Conservation (phyloP, 2,797 vertebrate genomes). For the Aphelocoma californica region DNA sequence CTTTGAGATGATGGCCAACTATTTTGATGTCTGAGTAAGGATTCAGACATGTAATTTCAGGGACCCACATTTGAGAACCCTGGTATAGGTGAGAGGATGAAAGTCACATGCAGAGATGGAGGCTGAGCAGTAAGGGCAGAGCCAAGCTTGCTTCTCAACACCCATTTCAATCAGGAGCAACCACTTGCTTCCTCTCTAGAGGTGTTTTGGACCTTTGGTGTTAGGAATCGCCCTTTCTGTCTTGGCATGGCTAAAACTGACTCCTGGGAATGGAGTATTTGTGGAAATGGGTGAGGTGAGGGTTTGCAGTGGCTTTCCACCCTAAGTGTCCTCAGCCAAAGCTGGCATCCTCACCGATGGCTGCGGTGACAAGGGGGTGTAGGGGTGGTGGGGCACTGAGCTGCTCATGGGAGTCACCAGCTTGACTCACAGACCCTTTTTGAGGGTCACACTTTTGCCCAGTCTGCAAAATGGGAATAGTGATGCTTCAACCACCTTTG, state of each 20-base stretch:
- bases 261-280: background rate
- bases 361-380: background rate
- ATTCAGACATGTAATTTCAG: background rate
- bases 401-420: background rate
- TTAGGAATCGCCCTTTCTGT: background rate
- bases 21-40: background rate
- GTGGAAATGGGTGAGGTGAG: background rate
- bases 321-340: fast-evolving
- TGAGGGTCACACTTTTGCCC: background rate
- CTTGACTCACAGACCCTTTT: background rate
- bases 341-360: background rate
- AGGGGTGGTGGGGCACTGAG: background rate
- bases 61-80: background rate
- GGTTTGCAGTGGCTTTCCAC: background rate
- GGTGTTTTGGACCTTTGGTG: background rate
- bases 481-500: background rate
- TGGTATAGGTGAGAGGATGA: background rate
- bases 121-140: fast-evolving
- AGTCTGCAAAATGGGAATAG: background rate
- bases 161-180: background rate
- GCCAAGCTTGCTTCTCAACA: background rate
- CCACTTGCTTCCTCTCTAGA: background rate
- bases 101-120: fast-evolving
- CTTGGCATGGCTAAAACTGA: background rate
- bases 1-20: background rate